Percentiles rank a stretch among this genome's conserved stretches.
Evolutionary conservation across 2,888 invertebrate genomes (phyloP).

Genomic region (Drosophila tripunctata): DNA sequence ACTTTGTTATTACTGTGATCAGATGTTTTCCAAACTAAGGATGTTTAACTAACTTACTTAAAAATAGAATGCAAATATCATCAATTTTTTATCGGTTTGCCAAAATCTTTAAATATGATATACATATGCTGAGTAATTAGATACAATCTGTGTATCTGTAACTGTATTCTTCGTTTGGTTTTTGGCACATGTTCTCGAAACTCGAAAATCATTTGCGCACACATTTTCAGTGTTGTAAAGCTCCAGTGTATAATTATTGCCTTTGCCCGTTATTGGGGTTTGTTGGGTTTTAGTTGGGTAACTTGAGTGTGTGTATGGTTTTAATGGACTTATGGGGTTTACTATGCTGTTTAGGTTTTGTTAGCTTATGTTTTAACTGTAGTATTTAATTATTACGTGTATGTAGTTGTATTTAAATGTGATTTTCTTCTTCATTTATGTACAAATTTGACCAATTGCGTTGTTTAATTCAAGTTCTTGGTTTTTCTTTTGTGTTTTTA

Average conservation of each 20-base stretch:
- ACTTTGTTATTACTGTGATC: slow-evolving; percentile 79
- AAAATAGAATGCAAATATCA: slow-evolving; percentile 41
- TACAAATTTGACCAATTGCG: slow-evolving; percentile 71
- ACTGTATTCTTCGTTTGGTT: slow-evolving; percentile 19
- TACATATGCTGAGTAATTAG: slow-evolving; percentile 36
- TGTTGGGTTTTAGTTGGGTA: slow-evolving; percentile 17
- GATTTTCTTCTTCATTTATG: slow-evolving; percentile 44
- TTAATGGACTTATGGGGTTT: slow-evolving; percentile 18
- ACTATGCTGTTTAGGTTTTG: slow-evolving; percentile 47
- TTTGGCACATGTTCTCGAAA: slow-evolving; percentile 78
- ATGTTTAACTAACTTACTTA: slow-evolving; percentile 79
- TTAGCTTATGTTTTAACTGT: slow-evolving; percentile 75
- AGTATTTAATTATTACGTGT: slow-evolving; percentile 76
- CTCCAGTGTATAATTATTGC: slow-evolving; percentile 46
- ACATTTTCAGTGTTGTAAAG: slow-evolving; percentile 72
- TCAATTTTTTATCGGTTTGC: slow-evolving; percentile 32
- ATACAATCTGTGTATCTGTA: slow-evolving; percentile 23
- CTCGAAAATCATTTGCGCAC: slow-evolving; percentile 64
- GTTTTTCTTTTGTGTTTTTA: slow-evolving; percentile 20
- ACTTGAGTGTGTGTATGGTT: slow-evolving; percentile 8
- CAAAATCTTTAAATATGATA: slow-evolving; percentile 48
- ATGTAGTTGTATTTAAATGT: slow-evolving; percentile 69
- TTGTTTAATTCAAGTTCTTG: slow-evolving; percentile 16
- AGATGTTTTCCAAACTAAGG: slow-evolving; percentile 83
- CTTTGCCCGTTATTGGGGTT: slow-evolving; percentile 23